These are phyloP conservation scores for Ptychochromis oligacanthus DNA, from an alignment of 2,113 vertebrate species.

Conservation along the genomic window DNA sequence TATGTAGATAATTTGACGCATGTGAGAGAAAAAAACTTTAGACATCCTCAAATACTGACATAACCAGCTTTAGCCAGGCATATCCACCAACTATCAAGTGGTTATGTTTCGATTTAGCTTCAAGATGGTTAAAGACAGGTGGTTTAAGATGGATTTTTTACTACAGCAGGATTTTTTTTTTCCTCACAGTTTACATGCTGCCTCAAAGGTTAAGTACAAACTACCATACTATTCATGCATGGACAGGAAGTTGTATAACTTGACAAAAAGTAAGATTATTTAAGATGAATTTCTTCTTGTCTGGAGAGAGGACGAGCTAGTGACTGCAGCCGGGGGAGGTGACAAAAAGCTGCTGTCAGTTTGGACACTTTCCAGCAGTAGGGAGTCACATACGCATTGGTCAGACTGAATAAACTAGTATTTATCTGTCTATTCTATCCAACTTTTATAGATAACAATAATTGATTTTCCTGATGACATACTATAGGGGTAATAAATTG, in stretches of 20 bases:
- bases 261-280: slow-evolving; percentile 12
- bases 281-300: slow-evolving; percentile 15
- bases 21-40: not conserved
- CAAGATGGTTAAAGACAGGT: not conserved
- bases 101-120: not conserved
- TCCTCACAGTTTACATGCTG: not conserved
- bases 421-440: not conserved
- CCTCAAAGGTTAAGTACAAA: not conserved
- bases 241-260: slow-evolving; percentile 3
- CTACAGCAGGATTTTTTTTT: not conserved
- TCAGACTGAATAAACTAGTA: not conserved
- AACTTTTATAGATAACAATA: not conserved
- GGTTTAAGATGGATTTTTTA: not conserved
- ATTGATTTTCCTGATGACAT: not conserved
- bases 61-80: not conserved
- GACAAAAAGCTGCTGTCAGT: slow-evolving; percentile 17
- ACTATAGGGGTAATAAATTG: not conserved
- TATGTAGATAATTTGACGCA: not conserved
- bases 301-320: not conserved
- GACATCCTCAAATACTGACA: too few relatives aligned
- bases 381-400: not conserved
- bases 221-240: not conserved
- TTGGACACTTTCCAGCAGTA: not conserved
- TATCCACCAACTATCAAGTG: not conserved
- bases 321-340: slow-evolving; percentile 11